Evolutionary conservation across 2,113 vertebrate genomes (phyloP).

Genomic region (Hypocryptadius cinnamomeus): DNA sequence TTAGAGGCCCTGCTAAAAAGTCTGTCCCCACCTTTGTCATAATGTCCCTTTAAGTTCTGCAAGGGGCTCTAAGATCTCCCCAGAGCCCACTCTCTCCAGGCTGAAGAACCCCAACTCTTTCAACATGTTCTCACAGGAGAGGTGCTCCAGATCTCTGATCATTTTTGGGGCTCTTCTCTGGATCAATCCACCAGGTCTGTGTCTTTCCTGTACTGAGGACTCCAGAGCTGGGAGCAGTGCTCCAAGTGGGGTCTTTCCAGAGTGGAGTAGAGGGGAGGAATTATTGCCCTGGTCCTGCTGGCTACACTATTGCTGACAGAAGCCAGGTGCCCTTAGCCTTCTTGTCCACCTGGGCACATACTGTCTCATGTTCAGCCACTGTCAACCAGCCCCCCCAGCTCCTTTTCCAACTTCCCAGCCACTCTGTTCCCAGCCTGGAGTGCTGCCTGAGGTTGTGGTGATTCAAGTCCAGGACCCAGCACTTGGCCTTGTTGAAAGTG

Average conservation of each 20-base stretch:
- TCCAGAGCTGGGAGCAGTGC: not conserved
- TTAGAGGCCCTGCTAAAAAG: not conserved
- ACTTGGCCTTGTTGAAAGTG: not conserved
- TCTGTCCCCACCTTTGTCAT: not conserved
- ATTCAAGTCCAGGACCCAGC: not conserved
- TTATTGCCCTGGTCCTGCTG: not conserved
- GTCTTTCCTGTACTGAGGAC: not conserved
- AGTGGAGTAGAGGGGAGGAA: not conserved
- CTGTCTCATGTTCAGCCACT: not conserved
- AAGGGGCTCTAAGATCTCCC: not conserved
- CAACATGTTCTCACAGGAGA: not conserved
- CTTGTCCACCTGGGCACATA: not conserved
- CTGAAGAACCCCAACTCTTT: not conserved
- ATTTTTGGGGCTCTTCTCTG: not conserved
- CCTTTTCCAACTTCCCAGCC: not conserved
- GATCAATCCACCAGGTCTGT: not conserved
- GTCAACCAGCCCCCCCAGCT: not conserved
- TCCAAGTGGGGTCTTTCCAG: not conserved
- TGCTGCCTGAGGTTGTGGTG: not conserved
- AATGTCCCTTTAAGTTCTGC: not conserved
- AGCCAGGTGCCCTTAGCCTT: not conserved
- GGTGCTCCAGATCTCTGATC: not conserved
- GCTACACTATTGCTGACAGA: not conserved
- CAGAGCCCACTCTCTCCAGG: not conserved
- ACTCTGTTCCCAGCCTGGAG: not conserved